Evolutionary conservation across 2,888 invertebrate species (phyloP).

Genomic region (Phanerotoma sp.): DNA sequence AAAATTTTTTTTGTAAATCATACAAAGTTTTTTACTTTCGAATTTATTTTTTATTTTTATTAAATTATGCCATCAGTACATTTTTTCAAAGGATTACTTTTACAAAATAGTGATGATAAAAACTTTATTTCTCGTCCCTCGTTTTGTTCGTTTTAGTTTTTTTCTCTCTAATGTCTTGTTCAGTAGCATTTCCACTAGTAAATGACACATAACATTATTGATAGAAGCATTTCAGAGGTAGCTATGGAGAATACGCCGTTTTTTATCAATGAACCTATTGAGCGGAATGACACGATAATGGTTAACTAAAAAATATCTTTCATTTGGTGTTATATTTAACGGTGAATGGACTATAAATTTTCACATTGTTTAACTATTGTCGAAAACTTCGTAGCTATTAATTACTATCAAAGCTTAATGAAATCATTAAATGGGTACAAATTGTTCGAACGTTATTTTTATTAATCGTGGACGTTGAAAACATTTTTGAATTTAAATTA

Average conservation of each 20-base stretch:
- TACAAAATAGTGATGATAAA: too few relatives aligned
- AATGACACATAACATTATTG: constrained; percentile 15
- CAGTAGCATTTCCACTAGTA: background rate
- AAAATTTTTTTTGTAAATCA: too few relatives aligned
- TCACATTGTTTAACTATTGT: background rate
- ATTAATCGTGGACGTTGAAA: too few relatives aligned
- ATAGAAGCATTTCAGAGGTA: constrained; percentile 6
- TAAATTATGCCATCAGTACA: too few relatives aligned
- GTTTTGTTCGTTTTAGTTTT: background rate
- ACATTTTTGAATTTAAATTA: too few relatives aligned
- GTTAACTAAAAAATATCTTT: background rate
- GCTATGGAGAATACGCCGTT: background rate
- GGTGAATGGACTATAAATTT: constrained; percentile 2
- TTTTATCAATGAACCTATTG: constrained; percentile 7
- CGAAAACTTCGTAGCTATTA: background rate
- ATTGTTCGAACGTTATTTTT: background rate
- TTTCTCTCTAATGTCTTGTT: constrained; percentile 1
- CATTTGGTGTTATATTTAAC: background rate
- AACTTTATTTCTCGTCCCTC: too few relatives aligned
- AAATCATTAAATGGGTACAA: too few relatives aligned
- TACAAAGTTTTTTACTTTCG: too few relatives aligned
- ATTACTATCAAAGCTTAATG: background rate
- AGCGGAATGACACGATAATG: constrained; percentile 12
- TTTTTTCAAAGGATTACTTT: too few relatives aligned
- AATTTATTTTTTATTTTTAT: too few relatives aligned